phyloP scores from a whole-genome alignment of 2,888 invertebrate species.

The Nipponacmea schrenckii region DNA sequence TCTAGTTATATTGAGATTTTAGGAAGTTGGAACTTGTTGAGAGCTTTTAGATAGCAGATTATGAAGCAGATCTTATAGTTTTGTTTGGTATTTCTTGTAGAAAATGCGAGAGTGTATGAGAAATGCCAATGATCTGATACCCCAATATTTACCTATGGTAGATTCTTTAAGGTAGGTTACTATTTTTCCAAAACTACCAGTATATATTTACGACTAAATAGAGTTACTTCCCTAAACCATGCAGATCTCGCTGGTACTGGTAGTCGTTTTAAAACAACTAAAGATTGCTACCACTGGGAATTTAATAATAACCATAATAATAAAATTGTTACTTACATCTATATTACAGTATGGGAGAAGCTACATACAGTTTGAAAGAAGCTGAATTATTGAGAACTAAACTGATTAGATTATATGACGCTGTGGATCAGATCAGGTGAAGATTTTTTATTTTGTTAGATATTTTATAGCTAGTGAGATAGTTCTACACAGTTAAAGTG shows the following conservation, averaged over 20 bases:
- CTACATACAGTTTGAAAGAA: constrained; percentile 85
- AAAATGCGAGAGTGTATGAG: constrained; percentile 81
- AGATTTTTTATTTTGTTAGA: constrained; percentile 16
- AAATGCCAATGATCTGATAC: constrained; percentile 74
- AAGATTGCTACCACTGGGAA: too few relatives aligned
- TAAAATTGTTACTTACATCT: too few relatives aligned
- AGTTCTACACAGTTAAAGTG: not conserved
- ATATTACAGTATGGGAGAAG: constrained; percentile 82
- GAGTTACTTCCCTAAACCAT: too few relatives aligned
- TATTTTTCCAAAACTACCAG: not conserved
- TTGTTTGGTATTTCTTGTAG: constrained; percentile 41
- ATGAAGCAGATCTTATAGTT: too few relatives aligned
- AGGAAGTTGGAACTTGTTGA: too few relatives aligned
- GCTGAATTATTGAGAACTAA: constrained; percentile 85
- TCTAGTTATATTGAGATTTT: not conserved
- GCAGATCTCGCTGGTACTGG: too few relatives aligned
- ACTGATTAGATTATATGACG: constrained; percentile 87
- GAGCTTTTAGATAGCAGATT: too few relatives aligned
- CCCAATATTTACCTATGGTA: constrained; percentile 74
- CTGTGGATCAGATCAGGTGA: constrained; percentile 77
- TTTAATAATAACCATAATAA: too few relatives aligned
- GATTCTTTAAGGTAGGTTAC: constrained; percentile 71
- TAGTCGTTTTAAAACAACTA: too few relatives aligned
- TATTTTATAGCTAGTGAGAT: constrained; percentile 1
- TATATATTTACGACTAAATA: not conserved